phyloP scores from a whole-genome alignment of 2,888 invertebrate genomes.

The Pharmacophagus antenor region DNA sequence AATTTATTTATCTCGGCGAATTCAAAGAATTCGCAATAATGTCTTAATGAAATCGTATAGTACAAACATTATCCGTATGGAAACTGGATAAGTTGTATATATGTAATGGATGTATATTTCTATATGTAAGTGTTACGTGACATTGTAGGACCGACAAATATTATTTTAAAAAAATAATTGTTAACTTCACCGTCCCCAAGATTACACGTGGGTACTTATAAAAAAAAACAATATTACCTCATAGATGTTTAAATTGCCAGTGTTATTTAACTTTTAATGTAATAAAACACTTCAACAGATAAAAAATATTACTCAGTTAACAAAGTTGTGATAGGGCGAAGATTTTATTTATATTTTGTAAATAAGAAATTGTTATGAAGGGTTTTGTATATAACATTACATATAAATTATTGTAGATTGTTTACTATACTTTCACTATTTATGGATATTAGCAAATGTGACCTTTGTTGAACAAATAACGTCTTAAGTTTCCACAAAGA shows the following conservation, averaged over 20 bases:
- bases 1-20: conserved; percentile 13
- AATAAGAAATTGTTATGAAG: too few relatives aligned
- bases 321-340: too few relatives aligned
- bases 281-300: too few relatives aligned
- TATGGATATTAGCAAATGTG: too few relatives aligned
- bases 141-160: conserved; percentile 3
- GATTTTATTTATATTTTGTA: too few relatives aligned
- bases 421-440: too few relatives aligned
- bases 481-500: too few relatives aligned
- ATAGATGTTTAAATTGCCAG: conserved; percentile 24
- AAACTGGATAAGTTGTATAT: conserved; percentile 11
- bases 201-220: conserved; percentile 4
- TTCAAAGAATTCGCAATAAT: conserved; percentile 22
- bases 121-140: not conserved
- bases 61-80: conserved; percentile 19
- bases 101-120: conserved; percentile 2
- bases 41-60: conserved; percentile 9
- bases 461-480: too few relatives aligned
- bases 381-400: too few relatives aligned
- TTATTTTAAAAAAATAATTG: not conserved
- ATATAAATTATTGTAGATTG: too few relatives aligned
- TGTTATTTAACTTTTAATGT: conserved; percentile 6
- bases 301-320: too few relatives aligned
- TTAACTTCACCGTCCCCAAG: conserved; percentile 26
- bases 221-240: conserved; percentile 32